Percentiles rank a stretch among this genome's conserved stretches.
Conservation (phyloP, 2,797 vertebrate species). For the Lutjanus campechanus region DNA sequence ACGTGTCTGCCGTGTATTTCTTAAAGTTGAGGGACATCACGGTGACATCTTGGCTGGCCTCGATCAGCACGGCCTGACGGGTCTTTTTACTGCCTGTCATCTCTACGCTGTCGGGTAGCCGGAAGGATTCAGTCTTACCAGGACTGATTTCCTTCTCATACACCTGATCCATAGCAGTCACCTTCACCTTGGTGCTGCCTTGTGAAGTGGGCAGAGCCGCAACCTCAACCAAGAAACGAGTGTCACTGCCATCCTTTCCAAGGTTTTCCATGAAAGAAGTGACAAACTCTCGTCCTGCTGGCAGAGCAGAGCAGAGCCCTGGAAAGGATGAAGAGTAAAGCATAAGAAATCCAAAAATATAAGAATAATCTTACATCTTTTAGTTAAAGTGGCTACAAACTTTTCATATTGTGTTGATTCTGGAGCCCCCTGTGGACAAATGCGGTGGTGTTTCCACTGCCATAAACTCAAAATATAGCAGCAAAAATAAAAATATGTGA, state of each 20-base stretch:
- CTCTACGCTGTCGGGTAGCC: constrained; percentile 66
- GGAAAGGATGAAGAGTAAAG: background rate
- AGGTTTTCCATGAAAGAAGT: constrained; percentile 81
- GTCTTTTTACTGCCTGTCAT: constrained; percentile 55
- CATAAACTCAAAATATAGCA: no score
- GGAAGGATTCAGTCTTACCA: constrained; percentile 51
- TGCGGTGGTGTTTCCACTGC: no score
- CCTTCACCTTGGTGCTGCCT: constrained; percentile 63
- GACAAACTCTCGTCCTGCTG: constrained; percentile 76
- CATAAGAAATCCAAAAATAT: background rate
- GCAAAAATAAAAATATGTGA: no score
- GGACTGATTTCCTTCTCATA: constrained; percentile 54
- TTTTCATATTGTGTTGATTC: no score
- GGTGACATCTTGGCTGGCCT: constrained; percentile 63
- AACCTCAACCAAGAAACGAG: constrained; percentile 68
- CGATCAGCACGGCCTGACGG: constrained; percentile 59
- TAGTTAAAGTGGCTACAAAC: background rate
- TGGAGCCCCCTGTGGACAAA: no score
- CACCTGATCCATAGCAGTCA: constrained; percentile 52
- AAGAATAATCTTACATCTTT: background rate
- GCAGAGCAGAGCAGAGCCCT: constrained; percentile 53
- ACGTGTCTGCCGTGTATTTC: constrained; percentile 67
- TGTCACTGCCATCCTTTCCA: background rate
- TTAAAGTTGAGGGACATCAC: constrained; percentile 76
- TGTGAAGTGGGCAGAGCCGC: constrained; percentile 52